Evolutionary conservation across 2,797 vertebrate species (phyloP), one percentile per base, ranked within the genome.

Genomic region (Trichosurus vulpecula): DNA sequence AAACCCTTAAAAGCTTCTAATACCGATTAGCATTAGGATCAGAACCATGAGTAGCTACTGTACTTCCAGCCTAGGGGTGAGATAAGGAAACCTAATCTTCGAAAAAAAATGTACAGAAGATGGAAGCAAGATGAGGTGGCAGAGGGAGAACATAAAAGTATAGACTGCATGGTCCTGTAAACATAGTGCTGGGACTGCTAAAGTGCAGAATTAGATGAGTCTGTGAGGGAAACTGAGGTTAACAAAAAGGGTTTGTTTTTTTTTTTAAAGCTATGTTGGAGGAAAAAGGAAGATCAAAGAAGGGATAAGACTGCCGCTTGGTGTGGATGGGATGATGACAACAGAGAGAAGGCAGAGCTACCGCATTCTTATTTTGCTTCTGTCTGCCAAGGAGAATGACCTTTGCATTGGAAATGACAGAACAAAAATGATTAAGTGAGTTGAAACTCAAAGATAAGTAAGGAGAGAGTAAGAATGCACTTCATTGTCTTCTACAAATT

Each of bases 391-490:
- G 74, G 74, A 87, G 74, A 87, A 87, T 87, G 74, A 87, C 74
- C 74, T 87, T 87, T 87, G 41, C 74, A 87, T 87, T 87, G 74
- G 74, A 87, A 87, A 87, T 87, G 74, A 87, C 74, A 87, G 74
- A 87, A 87, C 74, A 87, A 87, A 87, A 87, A 87, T 87, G 74
- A 87, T 87, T 87, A 87, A 87, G 74, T 87, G 74, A 87, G 74
- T 87, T 87, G 74, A 87, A 87, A 87, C 74, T 87, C 74, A 87
- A 87, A 87, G 74, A 51, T 51, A 87, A 87, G 74, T 87, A 87
- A 87, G 74, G 74, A 87, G 74, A 87, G 74, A 87, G 41, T 87
- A 87, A 87, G 74, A 87, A 87, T 51, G 41, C 41, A 87, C 41
- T 87, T 87, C 41, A 87, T 87, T 87, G 41, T 87, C 41, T 35